Percentiles rank a stretch among this genome's conserved stretches.
Evolutionary conservation across 2,888 invertebrate species (phyloP).

Genomic region (Dusona sp.): DNA sequence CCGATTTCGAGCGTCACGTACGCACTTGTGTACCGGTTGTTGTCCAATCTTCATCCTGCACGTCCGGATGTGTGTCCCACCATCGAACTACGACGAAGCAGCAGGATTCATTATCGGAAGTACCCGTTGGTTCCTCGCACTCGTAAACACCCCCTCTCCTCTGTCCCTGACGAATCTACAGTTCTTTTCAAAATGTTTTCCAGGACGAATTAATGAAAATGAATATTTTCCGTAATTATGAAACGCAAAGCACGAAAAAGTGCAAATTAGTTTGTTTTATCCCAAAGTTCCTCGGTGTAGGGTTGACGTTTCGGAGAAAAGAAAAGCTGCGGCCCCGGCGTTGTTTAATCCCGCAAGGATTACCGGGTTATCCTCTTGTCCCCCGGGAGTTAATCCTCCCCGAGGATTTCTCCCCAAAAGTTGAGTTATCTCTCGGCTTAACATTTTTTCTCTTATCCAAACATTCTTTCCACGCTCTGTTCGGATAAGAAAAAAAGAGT

Average conservation of each 20-base stretch:
- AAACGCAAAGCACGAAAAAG: neutral
- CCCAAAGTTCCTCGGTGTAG: neutral
- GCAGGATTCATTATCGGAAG: conserved; percentile 63
- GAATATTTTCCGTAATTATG: neutral
- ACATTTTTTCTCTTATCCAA: neutral
- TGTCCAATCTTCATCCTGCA: conserved; percentile 50
- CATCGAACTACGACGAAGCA: conserved; percentile 13
- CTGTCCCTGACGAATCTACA: conserved; percentile 14
- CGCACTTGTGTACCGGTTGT: conserved; percentile 55
- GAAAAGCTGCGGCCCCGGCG: neutral
- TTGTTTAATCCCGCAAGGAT: neutral
- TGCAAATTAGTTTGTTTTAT: neutral
- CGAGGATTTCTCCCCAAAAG: neutral
- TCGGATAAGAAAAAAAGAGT: neutral
- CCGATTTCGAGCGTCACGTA: conserved; percentile 43
- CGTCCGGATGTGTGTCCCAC: conserved; percentile 55
- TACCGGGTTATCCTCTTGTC: neutral
- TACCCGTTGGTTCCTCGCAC: conserved; percentile 32
- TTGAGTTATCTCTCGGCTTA: neutral
- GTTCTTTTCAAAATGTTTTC: conserved; percentile 27
- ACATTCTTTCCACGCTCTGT: neutral
- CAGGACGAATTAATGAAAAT: too few species aligned
- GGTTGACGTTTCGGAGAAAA: neutral
- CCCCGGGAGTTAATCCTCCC: neutral
- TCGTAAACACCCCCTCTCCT: conserved; percentile 6